phyloP scores from a whole-genome alignment of 2,113 vertebrate species.

The Podarcis muralis region DNA sequence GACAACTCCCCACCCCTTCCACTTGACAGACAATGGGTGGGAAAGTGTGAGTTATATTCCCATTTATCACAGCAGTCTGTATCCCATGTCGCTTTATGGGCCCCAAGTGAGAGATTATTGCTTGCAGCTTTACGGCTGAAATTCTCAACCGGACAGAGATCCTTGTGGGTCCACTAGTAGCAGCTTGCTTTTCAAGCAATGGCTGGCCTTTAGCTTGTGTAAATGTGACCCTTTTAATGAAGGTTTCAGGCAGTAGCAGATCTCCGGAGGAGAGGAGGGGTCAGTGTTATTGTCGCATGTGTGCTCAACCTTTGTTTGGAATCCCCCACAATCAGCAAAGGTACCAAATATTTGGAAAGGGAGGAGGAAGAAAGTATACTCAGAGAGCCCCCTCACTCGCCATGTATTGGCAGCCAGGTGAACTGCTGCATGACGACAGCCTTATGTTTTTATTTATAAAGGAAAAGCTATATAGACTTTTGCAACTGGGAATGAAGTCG shows the following conservation, averaged over 20 bases:
- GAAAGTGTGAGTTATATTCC: conserved; percentile 71
- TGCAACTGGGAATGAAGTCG: not conserved
- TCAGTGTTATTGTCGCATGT: not conserved
- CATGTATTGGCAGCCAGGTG: no score
- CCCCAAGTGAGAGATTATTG: conserved; percentile 67
- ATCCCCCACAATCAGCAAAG: not conserved
- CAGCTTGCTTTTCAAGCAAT: conserved; percentile 60
- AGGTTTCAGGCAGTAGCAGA: not conserved
- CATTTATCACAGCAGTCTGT: conserved; percentile 65
- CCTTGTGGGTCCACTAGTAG: conserved; percentile 39
- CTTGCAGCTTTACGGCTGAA: conserved; percentile 59
- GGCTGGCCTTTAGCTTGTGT: conserved; percentile 38
- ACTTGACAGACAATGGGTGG: conserved; percentile 41
- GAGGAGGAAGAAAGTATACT: not conserved
- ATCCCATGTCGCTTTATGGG: conserved; percentile 71
- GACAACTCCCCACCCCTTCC: conserved; percentile 1
- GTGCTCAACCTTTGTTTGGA: rapidly evolving
- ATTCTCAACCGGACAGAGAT: conserved; percentile 40
- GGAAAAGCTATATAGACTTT: no score
- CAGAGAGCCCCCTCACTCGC: not conserved
- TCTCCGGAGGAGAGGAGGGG: not conserved
- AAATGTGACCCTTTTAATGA: conserved; percentile 28
- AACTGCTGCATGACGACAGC: no score
- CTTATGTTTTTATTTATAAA: no score
- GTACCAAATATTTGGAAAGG: not conserved